Evolutionary conservation across 2,113 vertebrate genomes (phyloP), one percentile per base, ranked within the genome.

Genomic region (Misgurnus mizolepis): DNA sequence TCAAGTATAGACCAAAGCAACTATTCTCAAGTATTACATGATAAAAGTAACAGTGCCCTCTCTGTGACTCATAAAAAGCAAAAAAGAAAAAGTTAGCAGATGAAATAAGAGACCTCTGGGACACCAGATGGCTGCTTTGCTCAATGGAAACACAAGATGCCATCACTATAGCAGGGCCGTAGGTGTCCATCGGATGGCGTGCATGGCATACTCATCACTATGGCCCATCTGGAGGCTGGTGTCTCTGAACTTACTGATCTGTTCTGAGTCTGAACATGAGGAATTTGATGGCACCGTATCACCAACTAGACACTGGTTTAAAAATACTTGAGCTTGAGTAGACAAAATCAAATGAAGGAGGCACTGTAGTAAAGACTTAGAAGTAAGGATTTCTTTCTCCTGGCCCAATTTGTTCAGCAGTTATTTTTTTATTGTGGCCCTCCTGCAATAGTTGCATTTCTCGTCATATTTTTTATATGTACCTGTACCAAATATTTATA

Each of bases 121-220:
- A 85, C 72, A 80, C 43, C 84, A 85, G 77, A 85, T 85, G 84
- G 84, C 70, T 39, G 18, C 65, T 71, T 61, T 72, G 61, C 79
- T 76, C 77, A 72, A 76, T 85, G 55, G 68, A 85, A 82, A 77
- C 45, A 34, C 18, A 82, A 77, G 66, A 76, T 77, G 55, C 64
- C 71, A 68, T 79, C 50, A 76, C 76, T 81, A 67, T 49, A 78
- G 55, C 72, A 72, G 77, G 77, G 80, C 76, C 73, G 60, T 66
- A 64, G 80, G 73, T 62, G 77, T 80, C 67, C 60, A 62, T 68
- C 76, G 82, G 83, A 84, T 55, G 72, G 80, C 64, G 5, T 2
- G 4, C 65, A 69, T 73, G 22, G 14, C 61, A 43, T 27, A 45
- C 49, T 67, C 61, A 67, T 80, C 43, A 55, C 64, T 6, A 56